Evolutionary conservation across 2,888 invertebrate genomes (phyloP).

Genomic region (Tortricodes alternella): DNA sequence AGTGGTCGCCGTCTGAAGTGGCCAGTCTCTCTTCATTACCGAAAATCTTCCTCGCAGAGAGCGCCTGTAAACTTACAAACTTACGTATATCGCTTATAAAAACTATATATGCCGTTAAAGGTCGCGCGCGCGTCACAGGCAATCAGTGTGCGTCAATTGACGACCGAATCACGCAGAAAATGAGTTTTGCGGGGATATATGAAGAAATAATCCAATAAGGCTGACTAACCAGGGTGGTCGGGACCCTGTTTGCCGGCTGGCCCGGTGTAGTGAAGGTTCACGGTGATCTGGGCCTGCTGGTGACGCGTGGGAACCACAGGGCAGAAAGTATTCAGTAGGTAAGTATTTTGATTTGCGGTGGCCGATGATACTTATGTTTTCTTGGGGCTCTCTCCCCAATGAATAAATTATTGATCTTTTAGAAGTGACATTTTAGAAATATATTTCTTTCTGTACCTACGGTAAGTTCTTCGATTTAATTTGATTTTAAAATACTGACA

Average conservation of each 20-base stretch:
- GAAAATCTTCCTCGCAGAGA: neutral
- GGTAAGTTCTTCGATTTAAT: too few relatives aligned
- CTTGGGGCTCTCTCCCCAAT: too few relatives aligned
- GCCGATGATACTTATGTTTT: conserved; percentile 6
- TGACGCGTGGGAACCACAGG: conserved; percentile 1
- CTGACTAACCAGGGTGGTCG: neutral
- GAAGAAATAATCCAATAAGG: conserved; percentile 19
- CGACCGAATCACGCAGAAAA: conserved; percentile 23
- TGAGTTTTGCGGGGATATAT: conserved; percentile 14
- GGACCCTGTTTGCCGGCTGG: neutral
- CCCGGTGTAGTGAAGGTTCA: neutral
- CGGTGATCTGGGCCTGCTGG: neutral
- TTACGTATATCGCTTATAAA: conserved; percentile 16
- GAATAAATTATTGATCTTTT: too few relatives aligned
- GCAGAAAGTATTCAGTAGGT: neutral
- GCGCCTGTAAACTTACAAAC: too few relatives aligned
- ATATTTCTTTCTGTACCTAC: too few relatives aligned
- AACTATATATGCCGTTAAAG: conserved; percentile 12
- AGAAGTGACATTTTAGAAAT: too few relatives aligned
- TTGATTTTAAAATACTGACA: too few relatives aligned
- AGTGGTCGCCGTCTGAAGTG: neutral
- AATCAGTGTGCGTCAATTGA: conserved; percentile 20
- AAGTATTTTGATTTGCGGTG: conserved; percentile 17
- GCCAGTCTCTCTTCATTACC: conserved; percentile 15
- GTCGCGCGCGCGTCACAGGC: conserved; percentile 5